phyloP scores from a whole-genome alignment of 2,888 invertebrate species.

The Drosophila helvetica region DNA sequence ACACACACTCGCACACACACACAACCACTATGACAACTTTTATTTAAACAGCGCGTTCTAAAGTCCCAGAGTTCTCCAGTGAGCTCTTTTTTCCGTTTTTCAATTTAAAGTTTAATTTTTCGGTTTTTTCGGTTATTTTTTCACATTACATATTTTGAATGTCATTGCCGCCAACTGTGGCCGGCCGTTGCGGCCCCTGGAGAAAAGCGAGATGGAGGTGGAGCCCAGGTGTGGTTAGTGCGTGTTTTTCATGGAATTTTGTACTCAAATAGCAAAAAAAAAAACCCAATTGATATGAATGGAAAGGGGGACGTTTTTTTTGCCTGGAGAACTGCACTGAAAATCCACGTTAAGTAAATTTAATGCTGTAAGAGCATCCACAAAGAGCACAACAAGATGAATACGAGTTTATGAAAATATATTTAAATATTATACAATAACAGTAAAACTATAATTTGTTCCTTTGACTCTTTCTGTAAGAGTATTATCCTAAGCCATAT shows the following conservation, averaged over 20 bases:
- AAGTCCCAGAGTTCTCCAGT: conserved; percentile 42
- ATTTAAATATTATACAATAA: no score
- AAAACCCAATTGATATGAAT: conserved; percentile 10
- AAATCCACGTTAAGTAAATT: conserved; percentile 12
- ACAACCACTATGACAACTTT: conserved; percentile 49
- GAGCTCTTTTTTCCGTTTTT: conserved; percentile 57
- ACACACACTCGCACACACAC: conserved; percentile 4
- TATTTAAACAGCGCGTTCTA: conserved; percentile 54
- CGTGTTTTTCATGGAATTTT: conserved; percentile 38
- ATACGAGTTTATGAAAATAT: background rate
- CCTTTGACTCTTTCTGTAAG: no score
- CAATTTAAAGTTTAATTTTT: conserved; percentile 72
- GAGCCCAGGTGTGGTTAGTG: conserved; percentile 50
- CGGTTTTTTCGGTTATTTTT: conserved; percentile 33
- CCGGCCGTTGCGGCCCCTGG: conserved; percentile 37
- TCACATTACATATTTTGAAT: conserved; percentile 56
- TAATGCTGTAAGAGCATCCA: conserved; percentile 1
- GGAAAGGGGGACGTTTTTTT: background rate
- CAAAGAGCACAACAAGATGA: background rate
- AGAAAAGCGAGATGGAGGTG: conserved; percentile 37
- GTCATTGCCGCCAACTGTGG: conserved; percentile 65
- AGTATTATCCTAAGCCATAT: no score
- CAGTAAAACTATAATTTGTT: no score
- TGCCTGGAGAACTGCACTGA: background rate
- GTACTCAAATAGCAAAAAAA: conserved; percentile 22